Evolutionary conservation across 2,113 vertebrate species (phyloP).

Genomic region (Mormyrus iriodes): DNA sequence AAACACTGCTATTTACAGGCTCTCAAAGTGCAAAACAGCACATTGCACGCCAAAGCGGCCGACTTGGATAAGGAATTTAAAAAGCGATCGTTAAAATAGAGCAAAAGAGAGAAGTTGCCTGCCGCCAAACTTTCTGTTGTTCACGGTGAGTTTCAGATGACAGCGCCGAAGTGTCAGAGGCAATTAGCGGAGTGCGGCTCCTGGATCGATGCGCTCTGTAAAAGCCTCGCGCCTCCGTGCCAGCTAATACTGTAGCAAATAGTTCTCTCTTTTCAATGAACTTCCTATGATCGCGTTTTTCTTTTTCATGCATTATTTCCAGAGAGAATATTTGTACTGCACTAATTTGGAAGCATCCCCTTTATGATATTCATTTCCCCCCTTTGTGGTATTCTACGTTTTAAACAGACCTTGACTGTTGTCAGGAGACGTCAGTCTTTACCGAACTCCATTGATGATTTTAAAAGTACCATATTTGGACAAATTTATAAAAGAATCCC

Average conservation of each 20-base stretch:
- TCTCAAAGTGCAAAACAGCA: slow-evolving; percentile 69
- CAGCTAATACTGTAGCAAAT: slow-evolving; percentile 62
- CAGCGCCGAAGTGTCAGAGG: slow-evolving; percentile 84
- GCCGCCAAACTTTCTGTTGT: slow-evolving; percentile 81
- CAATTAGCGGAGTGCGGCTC: neutral
- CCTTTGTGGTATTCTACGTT: neutral
- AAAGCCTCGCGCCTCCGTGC: slow-evolving; percentile 65
- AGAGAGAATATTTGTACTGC: neutral
- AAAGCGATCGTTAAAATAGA: slow-evolving; percentile 77
- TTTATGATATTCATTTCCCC: neutral
- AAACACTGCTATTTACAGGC: slow-evolving; percentile 78
- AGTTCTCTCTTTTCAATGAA: neutral
- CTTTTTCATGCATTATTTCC: neutral
- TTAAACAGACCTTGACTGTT: neutral
- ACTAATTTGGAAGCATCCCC: neutral
- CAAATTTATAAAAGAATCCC: neutral
- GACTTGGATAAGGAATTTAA: slow-evolving; percentile 81
- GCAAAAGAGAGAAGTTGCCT: slow-evolving; percentile 82
- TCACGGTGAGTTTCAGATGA: slow-evolving; percentile 87
- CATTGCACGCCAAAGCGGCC: slow-evolving; percentile 70
- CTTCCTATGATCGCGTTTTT: neutral
- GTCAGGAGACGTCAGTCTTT: no score
- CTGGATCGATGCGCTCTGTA: no score
- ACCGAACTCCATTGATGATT: neutral
- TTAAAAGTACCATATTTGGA: neutral